Base-by-base conservation (phyloP, 2,797 vertebrate species). In the Avahi laniger region DNA sequence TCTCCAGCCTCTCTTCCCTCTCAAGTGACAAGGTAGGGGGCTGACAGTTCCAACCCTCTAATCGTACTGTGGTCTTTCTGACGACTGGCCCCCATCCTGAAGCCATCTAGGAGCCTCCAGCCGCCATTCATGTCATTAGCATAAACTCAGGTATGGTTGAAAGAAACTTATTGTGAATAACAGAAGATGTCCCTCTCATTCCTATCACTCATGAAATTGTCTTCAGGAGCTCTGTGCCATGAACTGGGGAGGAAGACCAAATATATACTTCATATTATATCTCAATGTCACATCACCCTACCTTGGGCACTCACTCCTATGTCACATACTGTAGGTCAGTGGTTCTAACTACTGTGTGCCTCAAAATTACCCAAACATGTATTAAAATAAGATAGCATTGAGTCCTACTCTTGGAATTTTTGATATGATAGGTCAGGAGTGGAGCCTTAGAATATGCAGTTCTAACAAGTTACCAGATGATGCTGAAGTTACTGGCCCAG, bases 11-110 rank as follows among this genome's bases (percentile, higher is more conserved):
- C 1, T 65, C 28, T 89, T 14, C 12, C 30, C 35, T 89, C 4
- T 14, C 15, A 69, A 15, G 0, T 41, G 73, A 76, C 0, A 15
- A 7, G 0, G 28, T 11, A 26, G 3, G 8, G 20, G 33, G 1
- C 1, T 84, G 50, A 61, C 46, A 30, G 65, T 88, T 43, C 4
- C 48, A 76, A 14, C 15, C 4, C 0, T 70, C 48, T 35, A 52
- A 43, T 52, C 5, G 17, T 46, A 35, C 10, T 10, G 52, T 75
- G 46, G 20, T 80, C 12, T 89, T 35, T 63, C 43, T 46, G 43
- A 38, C 30, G n/a, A 59, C 22, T 1, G 6, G 28, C 8, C 50
- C 5, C 20, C 7, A 61, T 26, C 28, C 41, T 43, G 43, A 76
- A 46, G 1, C 69, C 52, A 1, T 43, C 18, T 65, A 38, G 20